Evolutionary conservation across 2,113 vertebrate genomes (phyloP).

Genomic region (Embiotoca jacksoni): DNA sequence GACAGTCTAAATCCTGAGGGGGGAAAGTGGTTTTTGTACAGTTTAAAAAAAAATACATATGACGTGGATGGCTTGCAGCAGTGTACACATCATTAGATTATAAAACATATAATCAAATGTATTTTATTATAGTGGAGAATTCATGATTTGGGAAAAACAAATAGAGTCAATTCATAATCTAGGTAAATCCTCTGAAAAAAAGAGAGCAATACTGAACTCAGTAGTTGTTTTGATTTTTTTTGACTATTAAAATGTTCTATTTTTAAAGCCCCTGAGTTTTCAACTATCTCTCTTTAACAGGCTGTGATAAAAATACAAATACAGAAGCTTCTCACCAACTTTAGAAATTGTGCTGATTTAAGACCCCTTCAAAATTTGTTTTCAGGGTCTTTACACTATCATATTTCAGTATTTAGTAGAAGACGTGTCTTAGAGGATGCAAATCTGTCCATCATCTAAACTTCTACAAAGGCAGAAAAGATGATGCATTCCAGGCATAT

Average conservation of each 20-base stretch:
- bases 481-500: too few relatives aligned
- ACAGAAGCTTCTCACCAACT: too few relatives aligned
- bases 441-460: too few relatives aligned
- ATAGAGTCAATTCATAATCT: conserved; percentile 14
- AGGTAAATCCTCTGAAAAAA: conserved; percentile 31
- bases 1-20: conserved; percentile 62
- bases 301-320: too few relatives aligned
- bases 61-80: conserved; percentile 40
- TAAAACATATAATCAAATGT: conserved; percentile 52
- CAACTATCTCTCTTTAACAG: too few relatives aligned
- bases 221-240: background rate
- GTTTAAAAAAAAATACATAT: conserved; percentile 30
- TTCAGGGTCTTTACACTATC: too few relatives aligned
- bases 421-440: too few relatives aligned
- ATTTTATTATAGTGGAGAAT: conserved; percentile 30
- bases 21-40: conserved; percentile 58
- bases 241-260: background rate
- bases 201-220: conserved; percentile 11
- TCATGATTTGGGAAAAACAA: conserved; percentile 30
- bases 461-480: too few relatives aligned
- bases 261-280: background rate
- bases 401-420: too few relatives aligned
- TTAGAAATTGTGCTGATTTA: too few relatives aligned
- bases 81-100: conserved; percentile 55
- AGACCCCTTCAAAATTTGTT: too few relatives aligned